Conservation (phyloP, 2,797 vertebrate genomes). For the Hippoglossus hippoglossus region DNA sequence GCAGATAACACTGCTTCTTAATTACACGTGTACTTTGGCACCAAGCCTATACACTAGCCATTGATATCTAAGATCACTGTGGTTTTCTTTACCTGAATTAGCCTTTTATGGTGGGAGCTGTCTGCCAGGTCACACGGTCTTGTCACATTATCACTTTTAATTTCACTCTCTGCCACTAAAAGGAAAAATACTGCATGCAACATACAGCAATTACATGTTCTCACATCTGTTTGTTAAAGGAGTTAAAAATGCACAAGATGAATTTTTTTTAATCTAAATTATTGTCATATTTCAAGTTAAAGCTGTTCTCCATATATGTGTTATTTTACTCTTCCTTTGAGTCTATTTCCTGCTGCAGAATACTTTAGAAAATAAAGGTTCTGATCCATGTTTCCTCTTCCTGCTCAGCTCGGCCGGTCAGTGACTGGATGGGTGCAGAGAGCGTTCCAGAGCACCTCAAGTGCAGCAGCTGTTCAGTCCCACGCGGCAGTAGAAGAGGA, state of each 20-base stretch:
- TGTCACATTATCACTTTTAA: not conserved
- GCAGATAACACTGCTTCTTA: slow-evolving; percentile 57
- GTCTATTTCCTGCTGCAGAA: no score
- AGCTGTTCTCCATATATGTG: no score
- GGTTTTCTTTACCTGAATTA: not conserved
- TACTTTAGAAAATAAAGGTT: no score
- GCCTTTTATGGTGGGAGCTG: not conserved
- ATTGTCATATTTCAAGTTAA: no score
- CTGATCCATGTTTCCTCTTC: slow-evolving; percentile 10
- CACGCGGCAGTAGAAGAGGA: slow-evolving; percentile 80
- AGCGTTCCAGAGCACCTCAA: slow-evolving; percentile 92
- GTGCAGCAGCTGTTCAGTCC: slow-evolving; percentile 87
- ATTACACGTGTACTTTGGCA: slow-evolving; percentile 67
- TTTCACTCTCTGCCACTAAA: not conserved
- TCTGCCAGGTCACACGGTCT: not conserved
- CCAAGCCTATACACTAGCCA: slow-evolving; percentile 12
- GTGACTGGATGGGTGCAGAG: slow-evolving; percentile 91
- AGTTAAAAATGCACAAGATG: not conserved
- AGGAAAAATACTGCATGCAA: not conserved
- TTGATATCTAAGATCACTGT: not conserved
- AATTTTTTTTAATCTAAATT: not conserved
- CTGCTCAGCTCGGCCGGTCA: slow-evolving; percentile 85
- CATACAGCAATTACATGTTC: not conserved
- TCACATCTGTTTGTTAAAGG: not conserved
- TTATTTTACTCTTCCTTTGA: not conserved